Evolutionary conservation across 2,888 invertebrate genomes (phyloP), one percentile per base, ranked within the genome.

Genomic region (Chloroclysta siterata): DNA sequence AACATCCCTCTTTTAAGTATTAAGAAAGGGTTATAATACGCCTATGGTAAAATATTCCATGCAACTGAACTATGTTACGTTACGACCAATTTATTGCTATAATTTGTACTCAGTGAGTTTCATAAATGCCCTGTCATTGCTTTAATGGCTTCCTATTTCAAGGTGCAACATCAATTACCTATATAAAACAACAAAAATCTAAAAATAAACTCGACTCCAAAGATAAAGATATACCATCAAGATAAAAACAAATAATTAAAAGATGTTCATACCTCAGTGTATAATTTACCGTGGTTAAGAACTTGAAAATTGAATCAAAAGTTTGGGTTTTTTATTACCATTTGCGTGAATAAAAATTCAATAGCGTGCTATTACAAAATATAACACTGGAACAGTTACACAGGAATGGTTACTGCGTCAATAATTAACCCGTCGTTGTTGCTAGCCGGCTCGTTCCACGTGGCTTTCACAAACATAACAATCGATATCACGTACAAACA

Each of bases 281-380:
- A 72, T 80, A 78, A 81, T 82, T 80, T 75, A 77, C 73, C 73
- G 75, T 71, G 72, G 73, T 75, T 73, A 77, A 72, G 73, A 68
- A 77, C 76, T 68, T 72, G 67, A 72, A 77, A 79, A 81, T 81
- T 78, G 76, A 79, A 76, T 77, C 70, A 75, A 11, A 79, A 80
- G 78, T 79, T 73, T 77, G 66, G 73, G 72, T 56, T 80, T 78
- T 46, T 75, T 67, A 71, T 70, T 72, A 68, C 72, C 66, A 62
- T 67, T 69, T 66, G 61, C 51, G 68, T 61, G 64, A 70, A 68
- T 74, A 72, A 50, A 56, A 56, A 56, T 48, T 39, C 48, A 53
- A 74, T 70, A 70, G 70, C 68, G 66, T 72, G 77, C 77, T 78
- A 78, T 79, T 78, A 73, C 70, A 73, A 75, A 58, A 70, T 67